These are phyloP conservation scores for Chlorocebus sabaeus DNA, from an alignment of 2,113 vertebrate species.

Conservation along the genomic window DNA sequence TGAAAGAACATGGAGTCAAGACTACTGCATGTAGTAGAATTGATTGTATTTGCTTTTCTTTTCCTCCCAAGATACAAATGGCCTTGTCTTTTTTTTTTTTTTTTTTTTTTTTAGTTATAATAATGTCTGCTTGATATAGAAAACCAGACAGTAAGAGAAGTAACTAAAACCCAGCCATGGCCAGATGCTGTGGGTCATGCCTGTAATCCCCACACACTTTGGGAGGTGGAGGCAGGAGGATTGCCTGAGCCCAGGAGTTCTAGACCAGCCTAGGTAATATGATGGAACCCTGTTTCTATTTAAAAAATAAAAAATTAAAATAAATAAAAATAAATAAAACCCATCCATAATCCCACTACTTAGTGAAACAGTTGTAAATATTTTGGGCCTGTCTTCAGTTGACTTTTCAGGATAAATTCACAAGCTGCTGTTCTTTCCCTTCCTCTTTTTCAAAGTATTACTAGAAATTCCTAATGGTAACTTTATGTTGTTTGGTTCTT, in stretches of 20 bases:
- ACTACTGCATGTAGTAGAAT: background rate
- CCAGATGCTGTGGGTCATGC: background rate
- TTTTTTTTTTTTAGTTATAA: background rate
- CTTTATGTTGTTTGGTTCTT: background rate
- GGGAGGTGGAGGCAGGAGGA: no score
- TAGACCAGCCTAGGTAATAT: no score
- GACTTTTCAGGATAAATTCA: background rate
- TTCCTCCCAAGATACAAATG: background rate
- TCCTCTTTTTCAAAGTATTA: background rate
- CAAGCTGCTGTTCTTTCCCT: background rate
- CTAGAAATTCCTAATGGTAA: slow-evolving; percentile 14
- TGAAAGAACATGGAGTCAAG: background rate
- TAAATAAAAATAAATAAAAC: no score
- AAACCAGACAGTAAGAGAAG: background rate
- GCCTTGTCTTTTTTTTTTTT: slow-evolving; percentile 14
- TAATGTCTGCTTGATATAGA: background rate
- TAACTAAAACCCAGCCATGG: background rate
- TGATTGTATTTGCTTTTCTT: slow-evolving; percentile 7
- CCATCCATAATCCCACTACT: background rate
- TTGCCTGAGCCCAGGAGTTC: no score
- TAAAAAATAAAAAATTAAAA: no score
- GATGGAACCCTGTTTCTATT: no score
- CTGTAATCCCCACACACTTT: no score
- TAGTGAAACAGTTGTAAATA: background rate
- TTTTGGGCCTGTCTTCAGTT: slow-evolving; percentile 2